Evolutionary conservation across 2,888 invertebrate genomes (phyloP), one percentile per base, ranked within the genome.

Genomic region (Penaeus monodon): DNA sequence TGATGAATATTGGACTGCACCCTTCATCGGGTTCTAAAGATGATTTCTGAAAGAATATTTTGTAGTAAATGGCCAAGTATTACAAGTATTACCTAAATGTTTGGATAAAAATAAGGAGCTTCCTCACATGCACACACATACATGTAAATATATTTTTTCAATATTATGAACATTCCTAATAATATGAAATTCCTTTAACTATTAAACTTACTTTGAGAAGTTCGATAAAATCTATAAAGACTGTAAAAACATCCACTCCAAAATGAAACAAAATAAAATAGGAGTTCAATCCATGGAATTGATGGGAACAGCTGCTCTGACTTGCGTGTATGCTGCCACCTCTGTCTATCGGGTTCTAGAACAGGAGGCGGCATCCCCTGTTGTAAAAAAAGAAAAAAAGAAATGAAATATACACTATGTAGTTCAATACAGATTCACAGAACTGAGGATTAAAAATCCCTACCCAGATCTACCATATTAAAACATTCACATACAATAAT

Each of bases 161-260:
- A 38, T 33, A 64, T 24, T 24, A 20, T 38, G 27, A 29, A 49
- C 66, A 70, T 70, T 6, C 22, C 27, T 64, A 49, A 7, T 10
- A 44, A 44, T 10, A 44, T 10, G 44, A 44, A 44, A 44, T 1
- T 44, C 44, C 44, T 10, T 7, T 44, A n/a, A n/a, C n/a, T n/a
- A n/a, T n/a, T 63, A 33, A 84, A 80, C 89, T 79, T 85, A 89
- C 89, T 84, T 78, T 89, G 89, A 12, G 86, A 84, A 38, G 84
- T 85, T 57, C 78, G 84, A 81, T 89, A 89, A 77, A 89, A 89
- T 63, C 84, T 78, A 44, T 79, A 85, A 20, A 89, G 84, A 66
- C 89, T 89, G 44, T 89, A 89, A 27, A 77, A 57, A 22, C 80
- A 78, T 57, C 85, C 86, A n/a, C 66, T 74, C 84, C 85, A 84